These are phyloP conservation scores for Tenthredo scrophulariae DNA, from an alignment of 2,888 invertebrate genomes.

Conservation along the genomic window DNA sequence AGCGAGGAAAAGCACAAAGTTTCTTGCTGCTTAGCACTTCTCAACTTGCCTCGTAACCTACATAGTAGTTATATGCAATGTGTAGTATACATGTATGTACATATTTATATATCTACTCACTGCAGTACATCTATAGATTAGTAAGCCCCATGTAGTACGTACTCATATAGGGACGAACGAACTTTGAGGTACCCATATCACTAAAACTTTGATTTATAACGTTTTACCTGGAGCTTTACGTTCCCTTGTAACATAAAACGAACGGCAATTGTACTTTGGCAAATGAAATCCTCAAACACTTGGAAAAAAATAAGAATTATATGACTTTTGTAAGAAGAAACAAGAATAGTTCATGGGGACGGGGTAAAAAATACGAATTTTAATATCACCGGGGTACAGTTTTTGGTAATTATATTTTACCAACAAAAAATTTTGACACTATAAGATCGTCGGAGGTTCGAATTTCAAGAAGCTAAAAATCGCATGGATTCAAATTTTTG, in stretches of 20 bases:
- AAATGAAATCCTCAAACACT: neutral
- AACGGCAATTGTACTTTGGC: neutral
- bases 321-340: neutral
- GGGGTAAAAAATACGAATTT: neutral
- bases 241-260: slow-evolving; percentile 48
- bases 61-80: slow-evolving; percentile 31
- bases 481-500: too few relatives aligned
- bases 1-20: slow-evolving; percentile 52
- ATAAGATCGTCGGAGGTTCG: too few relatives aligned
- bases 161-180: slow-evolving; percentile 50
- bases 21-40: slow-evolving; percentile 57
- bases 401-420: neutral
- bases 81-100: neutral
- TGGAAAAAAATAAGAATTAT: neutral
- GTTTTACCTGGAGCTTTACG: slow-evolving; percentile 57
- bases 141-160: too few relatives aligned
- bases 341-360: neutral
- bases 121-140: too few relatives aligned
- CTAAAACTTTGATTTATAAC: slow-evolving; percentile 63
- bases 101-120: neutral
- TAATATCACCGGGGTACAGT: too few relatives aligned
- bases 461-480: too few relatives aligned
- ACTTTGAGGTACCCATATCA: slow-evolving; percentile 58
- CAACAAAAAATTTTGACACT: neutral
- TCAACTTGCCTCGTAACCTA: slow-evolving; percentile 64